These are phyloP conservation scores for Empis livida DNA, from an alignment of 2,888 invertebrate genomes.

Conservation along the genomic window DNA sequence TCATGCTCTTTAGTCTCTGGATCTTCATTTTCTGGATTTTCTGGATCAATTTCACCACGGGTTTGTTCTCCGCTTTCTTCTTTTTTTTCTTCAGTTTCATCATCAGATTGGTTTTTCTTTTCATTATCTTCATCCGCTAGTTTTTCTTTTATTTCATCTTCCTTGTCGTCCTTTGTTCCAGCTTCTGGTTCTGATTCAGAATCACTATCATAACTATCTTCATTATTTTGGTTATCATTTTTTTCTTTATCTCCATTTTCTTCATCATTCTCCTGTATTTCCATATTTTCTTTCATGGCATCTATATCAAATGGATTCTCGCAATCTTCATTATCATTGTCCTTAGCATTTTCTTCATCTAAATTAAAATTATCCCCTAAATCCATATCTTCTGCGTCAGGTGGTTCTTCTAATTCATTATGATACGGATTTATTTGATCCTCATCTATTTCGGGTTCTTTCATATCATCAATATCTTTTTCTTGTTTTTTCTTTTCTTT, in stretches of 20 bases:
- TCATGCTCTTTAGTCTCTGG: slow-evolving; percentile 45
- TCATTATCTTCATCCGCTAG: slow-evolving; percentile 47
- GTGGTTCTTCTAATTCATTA: slow-evolving; percentile 60
- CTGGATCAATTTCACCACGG: slow-evolving; percentile 31
- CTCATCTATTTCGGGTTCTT: slow-evolving; percentile 67
- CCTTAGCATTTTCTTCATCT: slow-evolving; percentile 55
- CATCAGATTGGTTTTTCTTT: slow-evolving; percentile 21
- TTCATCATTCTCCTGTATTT: slow-evolving; percentile 27
- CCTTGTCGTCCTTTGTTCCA: slow-evolving; percentile 34
- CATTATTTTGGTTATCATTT: slow-evolving; percentile 38
- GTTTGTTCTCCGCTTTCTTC: slow-evolving; percentile 39
- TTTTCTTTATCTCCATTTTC: slow-evolving; percentile 36
- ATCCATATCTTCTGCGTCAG: slow-evolving; percentile 77
- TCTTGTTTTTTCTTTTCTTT: slow-evolving; percentile 37
- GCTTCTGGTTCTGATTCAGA: slow-evolving; percentile 24
- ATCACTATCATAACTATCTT: slow-evolving; percentile 43
- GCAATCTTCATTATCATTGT: slow-evolving; percentile 40
- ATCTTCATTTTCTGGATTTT: slow-evolving; percentile 27
- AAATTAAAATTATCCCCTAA: slow-evolving; percentile 76
- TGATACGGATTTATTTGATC: slow-evolving; percentile 72
- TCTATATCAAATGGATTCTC: slow-evolving; percentile 82
- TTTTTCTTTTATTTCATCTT: slow-evolving; percentile 39
- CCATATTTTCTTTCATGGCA: slow-evolving; percentile 50
- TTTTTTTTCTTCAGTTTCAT: slow-evolving; percentile 25
- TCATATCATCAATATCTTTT: slow-evolving; percentile 68